These are phyloP conservation scores for Chloebia gouldiae DNA, from an alignment of 2,113 vertebrate species.

Conservation along the genomic window DNA sequence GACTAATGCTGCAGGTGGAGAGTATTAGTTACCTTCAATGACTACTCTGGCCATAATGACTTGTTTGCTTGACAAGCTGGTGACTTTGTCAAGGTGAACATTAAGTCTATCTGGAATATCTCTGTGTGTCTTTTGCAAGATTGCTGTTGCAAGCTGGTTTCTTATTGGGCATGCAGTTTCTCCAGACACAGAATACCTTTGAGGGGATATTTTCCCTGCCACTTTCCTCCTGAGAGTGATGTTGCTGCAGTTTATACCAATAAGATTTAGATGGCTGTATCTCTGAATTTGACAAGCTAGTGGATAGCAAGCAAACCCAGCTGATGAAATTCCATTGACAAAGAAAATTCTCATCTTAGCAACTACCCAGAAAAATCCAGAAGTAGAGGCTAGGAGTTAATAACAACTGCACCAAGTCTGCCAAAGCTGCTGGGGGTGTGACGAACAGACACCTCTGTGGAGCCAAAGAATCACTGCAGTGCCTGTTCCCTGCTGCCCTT, in stretches of 20 bases:
- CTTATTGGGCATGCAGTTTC: neutral
- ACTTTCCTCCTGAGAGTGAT: neutral
- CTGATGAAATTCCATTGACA: neutral
- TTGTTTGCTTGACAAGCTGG: conserved; percentile 5
- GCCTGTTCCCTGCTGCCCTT: neutral
- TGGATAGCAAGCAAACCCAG: neutral
- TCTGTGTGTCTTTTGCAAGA: neutral
- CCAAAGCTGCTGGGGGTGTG: neutral
- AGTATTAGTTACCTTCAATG: neutral
- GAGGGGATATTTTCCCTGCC: neutral
- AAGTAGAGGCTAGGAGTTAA: neutral
- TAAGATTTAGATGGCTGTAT: neutral
- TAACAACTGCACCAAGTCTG: neutral
- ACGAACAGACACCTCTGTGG: neutral
- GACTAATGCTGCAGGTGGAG: neutral
- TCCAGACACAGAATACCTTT: neutral
- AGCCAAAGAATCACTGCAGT: neutral
- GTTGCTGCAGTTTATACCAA: neutral
- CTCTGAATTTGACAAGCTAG: neutral
- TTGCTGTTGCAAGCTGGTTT: neutral
- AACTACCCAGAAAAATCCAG: neutral
- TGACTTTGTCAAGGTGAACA: conserved; percentile 19
- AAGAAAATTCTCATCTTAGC: neutral
- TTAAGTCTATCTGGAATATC: neutral
- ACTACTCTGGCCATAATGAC: neutral